Conservation (phyloP, 2,888 invertebrate genomes). For the Drosophila paranaensis region DNA sequence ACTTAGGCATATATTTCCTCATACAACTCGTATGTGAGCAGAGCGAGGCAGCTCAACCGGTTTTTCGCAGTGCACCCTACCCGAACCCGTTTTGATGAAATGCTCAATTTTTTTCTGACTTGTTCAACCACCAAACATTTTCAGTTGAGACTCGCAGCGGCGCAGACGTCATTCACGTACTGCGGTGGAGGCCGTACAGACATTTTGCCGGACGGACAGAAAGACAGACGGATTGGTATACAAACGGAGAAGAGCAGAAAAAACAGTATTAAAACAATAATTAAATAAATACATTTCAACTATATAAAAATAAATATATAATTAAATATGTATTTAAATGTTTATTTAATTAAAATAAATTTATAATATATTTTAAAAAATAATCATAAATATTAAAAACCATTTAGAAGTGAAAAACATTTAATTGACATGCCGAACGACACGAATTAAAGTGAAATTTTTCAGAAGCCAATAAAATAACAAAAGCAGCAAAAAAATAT, state of each 20-base stretch:
- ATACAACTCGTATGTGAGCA: neutral
- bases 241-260: neutral
- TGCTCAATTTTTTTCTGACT: slow-evolving; percentile 61
- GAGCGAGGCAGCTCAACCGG: neutral
- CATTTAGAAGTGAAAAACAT: neutral
- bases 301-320: neutral
- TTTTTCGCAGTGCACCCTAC: slow-evolving; percentile 41
- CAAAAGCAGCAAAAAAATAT: neutral
- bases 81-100: slow-evolving; percentile 58
- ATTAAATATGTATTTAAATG: neutral
- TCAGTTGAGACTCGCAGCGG: slow-evolving; percentile 70
- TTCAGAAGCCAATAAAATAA: neutral
- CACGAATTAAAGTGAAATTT: neutral
- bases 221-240: neutral
- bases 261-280: neutral
- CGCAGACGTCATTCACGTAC: slow-evolving; percentile 71
- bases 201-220: slow-evolving; percentile 14
- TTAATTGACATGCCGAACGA: neutral
- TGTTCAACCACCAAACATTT: slow-evolving; percentile 76
- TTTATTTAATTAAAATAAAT: neutral
- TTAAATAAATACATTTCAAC: neutral
- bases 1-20: neutral
- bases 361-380: too few species aligned
- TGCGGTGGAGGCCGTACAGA: slow-evolving; percentile 41
- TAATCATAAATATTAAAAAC: neutral